A percentile compares a stretch with the other conserved stretches of the same genome.
These are phyloP conservation scores for Takifugu ocellatus DNA, from an alignment of 2,797 vertebrate genomes.

Conservation along the genomic window DNA sequence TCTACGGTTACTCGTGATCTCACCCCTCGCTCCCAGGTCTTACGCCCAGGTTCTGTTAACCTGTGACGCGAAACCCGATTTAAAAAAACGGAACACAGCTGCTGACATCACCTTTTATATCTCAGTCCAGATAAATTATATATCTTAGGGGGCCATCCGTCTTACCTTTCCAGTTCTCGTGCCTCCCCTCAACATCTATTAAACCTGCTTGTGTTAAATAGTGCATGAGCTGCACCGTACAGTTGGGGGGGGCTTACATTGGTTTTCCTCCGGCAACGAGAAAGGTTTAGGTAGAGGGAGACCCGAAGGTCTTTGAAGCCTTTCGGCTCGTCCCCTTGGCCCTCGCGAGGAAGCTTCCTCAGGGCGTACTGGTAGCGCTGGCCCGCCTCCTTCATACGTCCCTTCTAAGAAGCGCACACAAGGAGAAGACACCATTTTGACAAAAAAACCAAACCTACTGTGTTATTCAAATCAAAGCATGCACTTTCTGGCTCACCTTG, in stretches of 20 bases:
- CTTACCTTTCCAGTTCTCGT: conserved; percentile 17
- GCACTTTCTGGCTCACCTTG: conserved; percentile 75
- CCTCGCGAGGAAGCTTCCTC: conserved; percentile 93
- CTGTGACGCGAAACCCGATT: conserved; percentile 30
- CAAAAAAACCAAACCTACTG: no score
- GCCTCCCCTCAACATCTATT: conserved; percentile 36
- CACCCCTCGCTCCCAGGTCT: conserved; percentile 55
- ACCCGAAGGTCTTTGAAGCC: conserved; percentile 91
- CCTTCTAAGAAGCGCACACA: conserved; percentile 78
- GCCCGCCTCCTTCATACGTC: conserved; percentile 97
- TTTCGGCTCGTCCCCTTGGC: conserved; percentile 91
- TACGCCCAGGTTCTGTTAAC: conserved; percentile 34
- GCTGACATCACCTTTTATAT: conserved; percentile 32
- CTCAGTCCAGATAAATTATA: conserved; percentile 45
- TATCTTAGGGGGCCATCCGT: conserved; percentile 32
- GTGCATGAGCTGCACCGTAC: conserved; percentile 41
- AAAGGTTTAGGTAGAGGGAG: conserved; percentile 92
- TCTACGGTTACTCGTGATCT: conserved; percentile 46
- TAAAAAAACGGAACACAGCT: conserved; percentile 27
- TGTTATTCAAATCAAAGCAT: neutral
- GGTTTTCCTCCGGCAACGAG: conserved; percentile 96
- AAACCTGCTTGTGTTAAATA: conserved; percentile 45
- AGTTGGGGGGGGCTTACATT: conserved; percentile 80
- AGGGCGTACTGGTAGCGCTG: conserved; percentile 96
- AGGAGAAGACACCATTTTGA: neutral